A percentile compares a stretch with the other conserved stretches of the same genome.
Evolutionary conservation across 2,797 vertebrate genomes (phyloP).

Genomic region (Diplodus puntazzo): DNA sequence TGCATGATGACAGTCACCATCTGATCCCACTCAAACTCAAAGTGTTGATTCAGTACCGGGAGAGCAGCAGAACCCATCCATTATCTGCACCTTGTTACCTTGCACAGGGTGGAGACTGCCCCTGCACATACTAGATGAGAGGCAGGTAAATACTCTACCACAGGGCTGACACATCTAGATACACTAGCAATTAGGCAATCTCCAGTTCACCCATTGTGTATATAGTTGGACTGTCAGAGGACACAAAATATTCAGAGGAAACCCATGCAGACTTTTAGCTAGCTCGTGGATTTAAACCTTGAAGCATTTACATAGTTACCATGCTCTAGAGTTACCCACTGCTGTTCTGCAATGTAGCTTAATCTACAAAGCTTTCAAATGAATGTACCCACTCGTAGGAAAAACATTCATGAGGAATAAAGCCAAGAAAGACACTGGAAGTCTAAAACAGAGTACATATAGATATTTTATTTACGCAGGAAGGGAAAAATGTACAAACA

Average conservation of each 20-base stretch:
- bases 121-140: not conserved
- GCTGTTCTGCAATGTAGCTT: not conserved
- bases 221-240: not conserved
- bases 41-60: not conserved
- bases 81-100: not conserved
- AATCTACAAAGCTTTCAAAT: not conserved
- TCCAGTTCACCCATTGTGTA: not conserved
- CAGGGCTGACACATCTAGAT: not conserved
- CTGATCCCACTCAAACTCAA: not conserved
- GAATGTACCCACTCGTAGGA: not conserved
- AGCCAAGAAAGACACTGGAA: not conserved
- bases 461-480: conserved; percentile 83
- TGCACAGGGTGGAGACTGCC: not conserved
- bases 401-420: not conserved
- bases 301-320: not conserved
- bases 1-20: not conserved
- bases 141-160: not conserved
- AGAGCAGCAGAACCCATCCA: not conserved
- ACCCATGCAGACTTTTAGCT: not conserved
- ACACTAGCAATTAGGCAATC: not conserved
- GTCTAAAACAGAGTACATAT: conserved; percentile 43
- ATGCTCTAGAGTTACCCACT: not conserved
- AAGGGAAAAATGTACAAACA: conserved; percentile 78
- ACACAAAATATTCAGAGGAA: not conserved
- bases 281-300: not conserved